Evolutionary conservation across 2,888 invertebrate genomes (phyloP), one percentile per base, ranked within the genome.

Genomic region (Metellina segmentata): DNA sequence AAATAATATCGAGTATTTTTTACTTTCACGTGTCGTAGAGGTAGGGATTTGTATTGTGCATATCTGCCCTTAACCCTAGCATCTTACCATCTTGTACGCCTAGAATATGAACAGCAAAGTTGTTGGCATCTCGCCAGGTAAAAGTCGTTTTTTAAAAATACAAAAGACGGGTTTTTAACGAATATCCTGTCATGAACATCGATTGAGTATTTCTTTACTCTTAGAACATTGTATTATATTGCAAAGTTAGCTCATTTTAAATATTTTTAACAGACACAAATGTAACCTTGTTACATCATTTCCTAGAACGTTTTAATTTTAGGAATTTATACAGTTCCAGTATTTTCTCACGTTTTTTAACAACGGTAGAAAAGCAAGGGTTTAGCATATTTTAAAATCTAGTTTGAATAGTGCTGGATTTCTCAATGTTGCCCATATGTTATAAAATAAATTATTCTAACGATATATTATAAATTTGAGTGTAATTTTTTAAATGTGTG

Each of bases 1-100:
- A 90, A 90, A 79, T 90, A 90, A 90, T 85, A 90, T 85, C 85
- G 74, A 79, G 90, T 90, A 72, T 89, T 90, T 90, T 85, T 90
- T 81, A 69, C 78, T 34, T 85, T 90, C 81, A 79, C 61, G 81
- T 85, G 85, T 79, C 79, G 74, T 81, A 48, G 72, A n/a, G 48
- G 79, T 85, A 89, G 90, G 69, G 90, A 90, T 90, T 90, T 85
- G 51, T 61, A 48, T 69, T 85, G 85, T 85, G 85, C 53, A 61
- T 79, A 82, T 69, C 72, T 79, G 71, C 49, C 78, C 72, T 85
- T 90, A 85, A 90, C 90, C 90, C 79, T 74, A 48, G 69, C 89
- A 61, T 85, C 77, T 85, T 79, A 72, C 78, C 89, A 79, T 53
- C 72, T 72, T 85, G 83, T 85, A 89, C 81, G 72, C 52, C 90